Base-by-base conservation (phyloP, 2,113 vertebrate species). In the Eclectus roratus region DNA sequence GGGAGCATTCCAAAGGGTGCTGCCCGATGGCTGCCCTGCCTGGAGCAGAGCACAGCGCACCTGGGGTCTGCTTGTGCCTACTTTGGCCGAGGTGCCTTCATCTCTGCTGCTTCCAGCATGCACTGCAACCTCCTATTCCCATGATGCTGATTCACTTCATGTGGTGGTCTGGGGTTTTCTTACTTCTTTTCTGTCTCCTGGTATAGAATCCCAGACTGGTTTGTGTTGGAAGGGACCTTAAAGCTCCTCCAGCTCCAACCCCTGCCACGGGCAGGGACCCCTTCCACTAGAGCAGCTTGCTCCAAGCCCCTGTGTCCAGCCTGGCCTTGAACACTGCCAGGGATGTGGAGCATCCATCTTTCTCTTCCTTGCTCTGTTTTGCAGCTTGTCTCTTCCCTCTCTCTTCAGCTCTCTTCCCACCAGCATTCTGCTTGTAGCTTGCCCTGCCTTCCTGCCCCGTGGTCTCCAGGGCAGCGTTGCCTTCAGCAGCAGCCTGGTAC, bases 391-490 rank as follows among this genome's bases (percentile, higher is more conserved):
- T 80, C 18, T 65, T 82, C 37, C 37, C n/a, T 78, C 41, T 81
- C 9, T 53, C 43, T 46, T 77, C 65, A 68, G 24, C 65, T 74
- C 35, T 74, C 29, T 80, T 76, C 33, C n/a, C n/a, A n/a, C 28
- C 58, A 20, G 43, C 25, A 5, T 79, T 17, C 71, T 80, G n/a
- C 68, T 49, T 69, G 11, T n/a, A 14, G 44, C 82, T 71, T 68
- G 50, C 25, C 39, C 39, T 91, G 44, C 55, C 27, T 78, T 64
- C 53, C 53, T 14, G 18, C 29, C 41, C 23, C 2, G 3, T 53
- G 10, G 6, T 29, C 28, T 55, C 28, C 0, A 4, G 80, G 66
- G 27, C 1, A 1, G 46, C 19, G 11, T 29, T 0, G 0, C 16
- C 37, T 28, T 20, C 76, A 52, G 53, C 64, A 80, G 58, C 78